Base-by-base conservation (phyloP, 2,888 invertebrate species). In the Shargacucullia verbasci region DNA sequence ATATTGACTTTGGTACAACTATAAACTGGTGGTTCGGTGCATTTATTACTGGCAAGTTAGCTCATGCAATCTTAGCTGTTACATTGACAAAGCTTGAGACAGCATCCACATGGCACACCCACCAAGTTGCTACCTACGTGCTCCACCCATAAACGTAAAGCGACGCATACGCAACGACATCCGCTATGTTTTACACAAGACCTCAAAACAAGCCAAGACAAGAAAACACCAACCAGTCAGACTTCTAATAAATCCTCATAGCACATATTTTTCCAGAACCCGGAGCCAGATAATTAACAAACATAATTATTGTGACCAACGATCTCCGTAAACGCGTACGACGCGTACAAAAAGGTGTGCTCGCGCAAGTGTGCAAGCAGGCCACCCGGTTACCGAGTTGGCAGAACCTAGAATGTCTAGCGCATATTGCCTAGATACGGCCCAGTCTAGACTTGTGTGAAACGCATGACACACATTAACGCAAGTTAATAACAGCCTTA, bases 381-480 rank as follows among this genome's bases (percentile, higher is more conserved):
- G 92, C 86, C 83, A 92, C 88, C 89, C 80, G 90, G 92, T 91
- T 79, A 90, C 87, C 84, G 84, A 80, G 77, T 77, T 83, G 85
- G 75, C 76, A 78, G 82, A 78, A 70, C 81, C 86, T 86, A 85
- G 87, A 86, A 84, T 84, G 84, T 79, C 78, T 81, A 68, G 74
- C 65, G 67, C 49, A 64, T 67, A 75, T 64, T 75, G 77, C 74
- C 73, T 76, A 76, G 74, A 70, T 71, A 63, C 61, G 67, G 73
- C 73, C 64, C 56, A 54, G 77, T 75, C 80, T 80, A 80, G 80
- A 73, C 82, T 78, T 55, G 78, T 80, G 82, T 82, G 83, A 85
- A 85, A 85, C 79, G 79, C 71, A 71, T 72, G 85, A 78, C 85
- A 86, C 75, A 83, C 80, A 82, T 79, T 65, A 55, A 47, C 67